Evolutionary conservation across 2,888 invertebrate genomes (phyloP).

Genomic region (Altica lythri): DNA sequence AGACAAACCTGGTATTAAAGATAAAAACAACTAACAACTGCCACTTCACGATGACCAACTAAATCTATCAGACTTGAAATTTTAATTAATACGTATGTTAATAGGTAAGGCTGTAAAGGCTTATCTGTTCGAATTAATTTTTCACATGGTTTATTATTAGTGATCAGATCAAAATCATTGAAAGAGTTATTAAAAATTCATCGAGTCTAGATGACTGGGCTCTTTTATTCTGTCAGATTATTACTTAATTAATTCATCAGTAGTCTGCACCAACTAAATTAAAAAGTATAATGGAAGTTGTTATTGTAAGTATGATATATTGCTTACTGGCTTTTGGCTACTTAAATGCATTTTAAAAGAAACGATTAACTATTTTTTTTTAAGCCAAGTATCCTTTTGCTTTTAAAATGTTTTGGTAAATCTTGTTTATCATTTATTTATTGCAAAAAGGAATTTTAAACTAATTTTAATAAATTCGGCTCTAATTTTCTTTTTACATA

Average conservation of each 20-base stretch:
- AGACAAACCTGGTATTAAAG: too few relatives aligned
- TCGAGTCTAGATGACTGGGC: constrained; percentile 16
- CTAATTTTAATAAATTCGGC: too few relatives aligned
- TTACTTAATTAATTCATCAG: constrained; percentile 19
- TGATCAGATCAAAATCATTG: constrained; percentile 6
- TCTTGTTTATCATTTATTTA: too few relatives aligned
- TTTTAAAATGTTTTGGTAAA: too few relatives aligned
- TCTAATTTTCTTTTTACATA: too few relatives aligned
- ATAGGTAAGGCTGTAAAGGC: constrained; percentile 8
- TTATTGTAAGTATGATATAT: constrained; percentile 3
- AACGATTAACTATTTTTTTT: too few relatives aligned
- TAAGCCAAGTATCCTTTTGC: too few relatives aligned
- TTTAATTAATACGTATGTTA: constrained; percentile 23
- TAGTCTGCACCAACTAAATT: constrained; percentile 14
- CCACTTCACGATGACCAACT: constrained; percentile 14
- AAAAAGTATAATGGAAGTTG: constrained; percentile 8
- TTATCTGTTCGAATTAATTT: constrained; percentile 21
- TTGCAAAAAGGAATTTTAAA: too few relatives aligned
- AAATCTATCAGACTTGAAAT: constrained; percentile 6
- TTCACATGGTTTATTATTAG: constrained; percentile 15
- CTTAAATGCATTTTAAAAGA: too few relatives aligned
- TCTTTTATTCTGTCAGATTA: constrained; percentile 19
- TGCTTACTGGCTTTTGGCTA: constrained; percentile 5
- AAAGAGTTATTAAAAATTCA: constrained; percentile 21
- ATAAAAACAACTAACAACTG: too few relatives aligned